Evolutionary conservation across 2,888 invertebrate genomes (phyloP).

Genomic region (Criorhina ranunculi): DNA sequence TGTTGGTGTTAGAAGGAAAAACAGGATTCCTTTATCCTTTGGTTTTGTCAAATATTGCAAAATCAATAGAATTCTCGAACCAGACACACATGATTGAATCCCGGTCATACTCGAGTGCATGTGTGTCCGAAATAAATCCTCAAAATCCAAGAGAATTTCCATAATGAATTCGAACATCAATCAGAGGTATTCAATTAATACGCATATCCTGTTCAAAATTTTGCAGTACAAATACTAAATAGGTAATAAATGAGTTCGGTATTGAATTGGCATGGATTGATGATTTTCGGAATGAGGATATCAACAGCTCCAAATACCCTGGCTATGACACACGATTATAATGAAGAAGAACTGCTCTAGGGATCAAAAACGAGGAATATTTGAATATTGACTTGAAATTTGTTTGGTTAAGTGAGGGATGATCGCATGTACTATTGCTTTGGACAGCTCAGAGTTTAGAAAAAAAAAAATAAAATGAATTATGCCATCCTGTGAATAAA

Average conservation of each 20-base stretch:
- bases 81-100: conserved; percentile 36
- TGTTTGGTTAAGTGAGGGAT: conserved; percentile 1
- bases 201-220: conserved; percentile 59
- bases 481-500: too few species aligned
- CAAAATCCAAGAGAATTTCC: conserved; percentile 69
- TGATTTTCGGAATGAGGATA: conserved; percentile 13
- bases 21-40: conserved; percentile 53
- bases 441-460: too few species aligned
- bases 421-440: too few species aligned
- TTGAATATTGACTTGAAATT: conserved; percentile 10
- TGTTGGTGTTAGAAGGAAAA: conserved; percentile 43
- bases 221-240: conserved; percentile 64
- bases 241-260: conserved; percentile 60
- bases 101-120: background rate
- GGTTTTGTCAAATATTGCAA: conserved; percentile 59
- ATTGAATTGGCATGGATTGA: conserved; percentile 50
- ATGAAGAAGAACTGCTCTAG: background rate
- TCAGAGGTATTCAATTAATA: conserved; percentile 72
- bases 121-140: conserved; percentile 62
- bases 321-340: background rate
- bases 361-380: conserved; percentile 33
- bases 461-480: too few species aligned
- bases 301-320: background rate
- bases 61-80: conserved; percentile 57
- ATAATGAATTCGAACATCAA: conserved; percentile 71